These are phyloP conservation scores for Aphidius ervi DNA, from an alignment of 1,140 invertebrate species.

Conservation along the genomic window DNA sequence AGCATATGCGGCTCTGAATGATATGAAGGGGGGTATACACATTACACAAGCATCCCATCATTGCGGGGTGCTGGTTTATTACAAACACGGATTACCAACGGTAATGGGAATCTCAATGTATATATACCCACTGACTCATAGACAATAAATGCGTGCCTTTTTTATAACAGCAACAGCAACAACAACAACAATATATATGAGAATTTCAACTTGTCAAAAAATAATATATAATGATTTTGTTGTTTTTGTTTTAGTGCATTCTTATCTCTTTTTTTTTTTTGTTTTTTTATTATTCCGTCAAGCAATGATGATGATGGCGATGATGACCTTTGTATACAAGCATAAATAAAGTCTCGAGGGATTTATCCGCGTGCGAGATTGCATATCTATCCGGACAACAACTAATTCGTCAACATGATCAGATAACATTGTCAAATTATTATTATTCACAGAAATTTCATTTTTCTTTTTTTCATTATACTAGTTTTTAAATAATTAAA, in stretches of 20 bases:
- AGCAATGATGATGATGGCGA: background rate
- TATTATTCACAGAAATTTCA: slow-evolving; percentile 18
- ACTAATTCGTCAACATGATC: slow-evolving; percentile 38
- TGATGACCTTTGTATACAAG: background rate
- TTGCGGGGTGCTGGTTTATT: slow-evolving; percentile 51
- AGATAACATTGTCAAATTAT: slow-evolving; percentile 28
- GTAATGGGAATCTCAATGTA: slow-evolving; percentile 48
- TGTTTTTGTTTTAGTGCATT: no score
- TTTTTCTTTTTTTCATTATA: slow-evolving; percentile 6
- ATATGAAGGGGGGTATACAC: slow-evolving; percentile 25
- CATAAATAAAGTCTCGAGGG: background rate
- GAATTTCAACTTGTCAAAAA: no score
- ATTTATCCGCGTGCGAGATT: slow-evolving; percentile 26
- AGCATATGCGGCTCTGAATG: slow-evolving; percentile 50
- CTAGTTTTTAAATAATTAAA: slow-evolving; percentile 9
- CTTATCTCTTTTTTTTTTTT: no score
- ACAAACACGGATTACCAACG: slow-evolving; percentile 52
- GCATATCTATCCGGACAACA: slow-evolving; percentile 16
- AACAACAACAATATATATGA: no score
- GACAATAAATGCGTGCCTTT: no score
- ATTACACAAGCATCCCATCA: background rate
- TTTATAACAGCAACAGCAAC: background rate
- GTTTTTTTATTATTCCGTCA: no score
- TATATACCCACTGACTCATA: slow-evolving; percentile 19
- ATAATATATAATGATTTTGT: no score